Evolutionary conservation across 2,797 vertebrate genomes (phyloP), one percentile per base, ranked within the genome.

Genomic region (Brotogeris chrysoptera): DNA sequence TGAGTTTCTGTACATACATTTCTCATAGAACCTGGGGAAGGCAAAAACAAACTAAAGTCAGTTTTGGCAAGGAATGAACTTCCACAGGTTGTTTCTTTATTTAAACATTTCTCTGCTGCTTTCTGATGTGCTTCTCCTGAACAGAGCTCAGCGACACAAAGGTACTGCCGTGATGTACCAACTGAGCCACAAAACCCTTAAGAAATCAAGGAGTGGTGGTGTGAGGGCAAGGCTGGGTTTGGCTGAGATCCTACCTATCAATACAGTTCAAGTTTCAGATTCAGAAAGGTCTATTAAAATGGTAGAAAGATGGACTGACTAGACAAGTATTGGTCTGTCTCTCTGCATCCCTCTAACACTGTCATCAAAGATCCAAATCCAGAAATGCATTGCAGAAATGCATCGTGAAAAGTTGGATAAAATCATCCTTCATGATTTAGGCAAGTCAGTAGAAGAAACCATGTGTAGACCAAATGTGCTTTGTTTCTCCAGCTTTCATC

Each of bases 1-100:
- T 18, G 19, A 70, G 9, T 88, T 76, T 38, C 63, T 81, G 19
- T 38, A 27, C 3, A 1, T 15, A 34, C 0, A 0, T 16, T 15
- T 82, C 38, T 80, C 20, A 21, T 0, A 60, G 41, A 44, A 47
- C 25, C 55, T 64, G 25, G 9, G 36, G 36, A 89, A 71, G 25
- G 20, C 28, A 88, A 38, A 23, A 78, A 27, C 32, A 82, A 84
- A 74, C n/a, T 74, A 55, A 86, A 69, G 41, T 86, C 12, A 28
- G 8, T 55, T 86, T 82, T 80, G 49, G 25, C 30, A 43, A n/a
- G 36, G n/a, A 73, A 72, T 16, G 36, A 64, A 21, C 20, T 28
- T 38, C 10, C 16, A 63, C 38, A 63, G 57, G 25, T 36, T 36
- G 27, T 34, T 34, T 57, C 55, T 34, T 57, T 57, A 34, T 57